Evolutionary conservation across 2,888 invertebrate genomes (phyloP).

Genomic region (Saturnia pavonia): DNA sequence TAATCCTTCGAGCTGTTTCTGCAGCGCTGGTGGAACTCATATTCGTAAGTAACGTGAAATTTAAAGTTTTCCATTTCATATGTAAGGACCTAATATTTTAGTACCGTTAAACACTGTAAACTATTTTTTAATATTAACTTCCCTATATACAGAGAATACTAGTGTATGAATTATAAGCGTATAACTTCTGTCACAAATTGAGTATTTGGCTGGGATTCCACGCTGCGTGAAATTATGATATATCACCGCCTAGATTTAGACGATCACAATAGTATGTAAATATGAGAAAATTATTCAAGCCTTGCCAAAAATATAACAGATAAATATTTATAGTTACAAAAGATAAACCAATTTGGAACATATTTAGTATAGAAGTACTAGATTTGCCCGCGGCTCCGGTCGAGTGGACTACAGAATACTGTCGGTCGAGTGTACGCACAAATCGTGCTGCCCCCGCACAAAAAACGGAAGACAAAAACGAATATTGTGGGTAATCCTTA

Average conservation of each 20-base stretch:
- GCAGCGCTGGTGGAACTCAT: too few species aligned
- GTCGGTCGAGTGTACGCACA: too few species aligned
- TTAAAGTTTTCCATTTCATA: too few species aligned
- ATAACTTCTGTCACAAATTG: constrained; percentile 20
- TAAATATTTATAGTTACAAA: not conserved
- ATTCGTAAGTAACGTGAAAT: too few species aligned
- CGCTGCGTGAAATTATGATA: not conserved
- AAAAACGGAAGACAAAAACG: too few species aligned
- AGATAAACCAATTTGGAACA: not conserved
- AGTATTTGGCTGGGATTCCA: constrained; percentile 11
- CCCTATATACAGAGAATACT: not conserved
- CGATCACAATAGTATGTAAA: constrained; percentile 4
- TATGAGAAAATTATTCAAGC: not conserved
- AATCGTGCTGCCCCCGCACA: too few species aligned
- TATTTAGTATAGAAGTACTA: not conserved
- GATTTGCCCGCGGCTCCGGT: too few species aligned
- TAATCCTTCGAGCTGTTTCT: too few species aligned
- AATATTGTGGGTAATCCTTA: too few species aligned
- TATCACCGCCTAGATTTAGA: constrained; percentile 7
- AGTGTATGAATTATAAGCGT: not conserved
- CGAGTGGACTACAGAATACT: too few species aligned
- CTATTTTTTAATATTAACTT: not conserved
- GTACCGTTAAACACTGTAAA: not conserved
- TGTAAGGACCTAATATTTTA: too few species aligned
- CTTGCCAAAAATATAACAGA: not conserved